Evolutionary conservation across 2,888 invertebrate species (phyloP).

Genomic region (Erebia ligea): DNA sequence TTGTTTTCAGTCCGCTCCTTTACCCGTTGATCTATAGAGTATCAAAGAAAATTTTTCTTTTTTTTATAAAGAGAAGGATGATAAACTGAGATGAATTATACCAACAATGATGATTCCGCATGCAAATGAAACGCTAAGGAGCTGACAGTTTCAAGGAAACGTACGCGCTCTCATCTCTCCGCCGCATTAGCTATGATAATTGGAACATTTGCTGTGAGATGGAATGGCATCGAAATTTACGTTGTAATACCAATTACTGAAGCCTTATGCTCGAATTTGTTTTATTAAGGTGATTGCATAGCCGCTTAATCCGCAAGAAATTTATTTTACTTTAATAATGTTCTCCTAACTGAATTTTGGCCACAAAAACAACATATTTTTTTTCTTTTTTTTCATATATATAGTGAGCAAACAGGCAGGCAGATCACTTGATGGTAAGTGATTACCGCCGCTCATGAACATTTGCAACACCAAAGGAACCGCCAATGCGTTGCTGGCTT

Average conservation of each 20-base stretch:
- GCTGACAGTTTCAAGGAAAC: conserved; percentile 43
- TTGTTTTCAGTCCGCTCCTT: no score
- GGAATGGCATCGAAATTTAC: conserved; percentile 59
- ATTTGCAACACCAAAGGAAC: no score
- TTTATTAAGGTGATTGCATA: background rate
- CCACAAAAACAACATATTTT: no score
- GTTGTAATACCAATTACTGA: conserved; percentile 48
- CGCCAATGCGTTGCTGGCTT: no score
- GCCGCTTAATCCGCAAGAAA: no score
- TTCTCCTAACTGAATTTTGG: no score
- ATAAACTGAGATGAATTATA: conserved; percentile 14
- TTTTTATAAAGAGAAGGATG: background rate
- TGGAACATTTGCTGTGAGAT: conserved; percentile 77
- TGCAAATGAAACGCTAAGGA: conserved; percentile 38
- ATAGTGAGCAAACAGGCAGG: no score
- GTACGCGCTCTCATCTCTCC: conserved; percentile 55
- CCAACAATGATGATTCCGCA: conserved; percentile 26
- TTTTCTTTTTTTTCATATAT: no score
- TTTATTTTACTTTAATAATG: no score
- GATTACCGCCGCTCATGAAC: no score
- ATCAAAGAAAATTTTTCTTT: background rate
- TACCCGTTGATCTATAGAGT: background rate
- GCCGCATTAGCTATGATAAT: conserved; percentile 79
- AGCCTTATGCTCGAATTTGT: background rate
- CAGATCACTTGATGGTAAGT: no score